Evolutionary conservation across 2,797 vertebrate species (phyloP).

Genomic region (Delichon dasypus): DNA sequence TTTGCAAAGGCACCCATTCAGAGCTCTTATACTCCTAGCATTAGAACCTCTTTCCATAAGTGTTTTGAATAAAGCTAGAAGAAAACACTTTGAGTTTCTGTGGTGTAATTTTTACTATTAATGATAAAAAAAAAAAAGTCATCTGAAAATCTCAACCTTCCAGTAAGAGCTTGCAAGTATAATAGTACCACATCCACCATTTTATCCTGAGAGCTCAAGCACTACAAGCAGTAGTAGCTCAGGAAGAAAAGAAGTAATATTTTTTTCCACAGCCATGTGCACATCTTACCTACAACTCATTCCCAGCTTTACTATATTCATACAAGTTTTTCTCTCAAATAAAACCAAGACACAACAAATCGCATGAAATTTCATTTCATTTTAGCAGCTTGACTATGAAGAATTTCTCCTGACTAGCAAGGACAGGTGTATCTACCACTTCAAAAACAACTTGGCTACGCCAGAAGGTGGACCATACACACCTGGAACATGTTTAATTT

Average conservation of each 20-base stretch:
- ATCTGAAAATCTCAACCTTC: not conserved
- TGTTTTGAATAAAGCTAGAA: not conserved
- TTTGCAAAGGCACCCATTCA: not conserved
- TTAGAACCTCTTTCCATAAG: not conserved
- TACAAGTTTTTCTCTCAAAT: not conserved
- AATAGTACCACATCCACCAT: not conserved
- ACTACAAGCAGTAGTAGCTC: not conserved
- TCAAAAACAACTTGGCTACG: slow-evolving; percentile 24
- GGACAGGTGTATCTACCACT: slow-evolving; percentile 55
- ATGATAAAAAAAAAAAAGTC: not conserved
- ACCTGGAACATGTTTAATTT: slow-evolving; percentile 73
- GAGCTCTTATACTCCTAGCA: not conserved
- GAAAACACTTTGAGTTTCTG: not conserved
- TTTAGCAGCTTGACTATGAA: slow-evolving; percentile 16
- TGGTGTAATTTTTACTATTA: not conserved
- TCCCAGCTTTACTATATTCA: not conserved
- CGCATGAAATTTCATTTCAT: slow-evolving; percentile 11
- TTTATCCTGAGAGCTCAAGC: not conserved
- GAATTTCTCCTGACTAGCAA: slow-evolving; percentile 29
- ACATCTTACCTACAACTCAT: not conserved
- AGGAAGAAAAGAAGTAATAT: not conserved
- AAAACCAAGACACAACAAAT: slow-evolving; percentile 8
- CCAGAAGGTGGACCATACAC: slow-evolving; percentile 25
- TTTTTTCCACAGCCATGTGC: not conserved
- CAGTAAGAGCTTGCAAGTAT: not conserved